Percentiles rank a stretch among this genome's conserved stretches.
These are phyloP conservation scores for Sterna hirundo DNA, from an alignment of 2,113 vertebrate genomes.

Conservation along the genomic window DNA sequence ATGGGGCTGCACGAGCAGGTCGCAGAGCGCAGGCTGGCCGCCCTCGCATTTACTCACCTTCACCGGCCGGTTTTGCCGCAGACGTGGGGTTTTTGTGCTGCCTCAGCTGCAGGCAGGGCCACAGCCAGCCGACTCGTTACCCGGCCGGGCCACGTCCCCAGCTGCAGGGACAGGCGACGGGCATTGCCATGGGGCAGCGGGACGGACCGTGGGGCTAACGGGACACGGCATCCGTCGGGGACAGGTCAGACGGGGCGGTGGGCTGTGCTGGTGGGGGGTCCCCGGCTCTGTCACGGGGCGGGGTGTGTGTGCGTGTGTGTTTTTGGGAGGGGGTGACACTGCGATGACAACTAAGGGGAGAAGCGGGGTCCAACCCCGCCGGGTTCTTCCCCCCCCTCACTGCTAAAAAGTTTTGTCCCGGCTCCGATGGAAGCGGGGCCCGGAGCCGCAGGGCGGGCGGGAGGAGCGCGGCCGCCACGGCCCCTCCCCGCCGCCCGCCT, in stretches of 20 bases:
- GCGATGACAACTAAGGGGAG: neutral
- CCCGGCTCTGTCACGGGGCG: neutral
- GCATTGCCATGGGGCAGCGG: neutral
- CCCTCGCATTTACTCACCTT: slow-evolving; percentile 18
- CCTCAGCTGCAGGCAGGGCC: slow-evolving; percentile 31
- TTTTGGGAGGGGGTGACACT: neutral
- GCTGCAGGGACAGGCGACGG: neutral
- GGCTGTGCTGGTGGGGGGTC: neutral
- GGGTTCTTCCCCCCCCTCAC: neutral
- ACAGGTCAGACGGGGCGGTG: neutral
- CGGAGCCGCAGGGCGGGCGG: neutral
- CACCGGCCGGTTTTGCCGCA: slow-evolving; percentile 37
- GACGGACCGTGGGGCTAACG: neutral
- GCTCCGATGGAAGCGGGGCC: neutral
- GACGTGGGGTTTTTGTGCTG: slow-evolving; percentile 28
- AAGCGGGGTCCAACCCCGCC: too few relatives aligned
- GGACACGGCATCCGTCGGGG: neutral
- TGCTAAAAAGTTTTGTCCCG: neutral
- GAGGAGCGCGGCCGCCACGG: neutral
- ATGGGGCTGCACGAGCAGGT: neutral
- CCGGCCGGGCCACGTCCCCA: neutral
- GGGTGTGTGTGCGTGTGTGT: neutral
- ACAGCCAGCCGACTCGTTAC: too few relatives aligned
- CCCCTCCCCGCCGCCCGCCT: neutral
- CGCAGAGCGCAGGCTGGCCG: neutral